A percentile compares a stretch with the other conserved stretches of the same genome.
Conservation (phyloP, 2,797 vertebrate species). For the Galagoides demidoff region DNA sequence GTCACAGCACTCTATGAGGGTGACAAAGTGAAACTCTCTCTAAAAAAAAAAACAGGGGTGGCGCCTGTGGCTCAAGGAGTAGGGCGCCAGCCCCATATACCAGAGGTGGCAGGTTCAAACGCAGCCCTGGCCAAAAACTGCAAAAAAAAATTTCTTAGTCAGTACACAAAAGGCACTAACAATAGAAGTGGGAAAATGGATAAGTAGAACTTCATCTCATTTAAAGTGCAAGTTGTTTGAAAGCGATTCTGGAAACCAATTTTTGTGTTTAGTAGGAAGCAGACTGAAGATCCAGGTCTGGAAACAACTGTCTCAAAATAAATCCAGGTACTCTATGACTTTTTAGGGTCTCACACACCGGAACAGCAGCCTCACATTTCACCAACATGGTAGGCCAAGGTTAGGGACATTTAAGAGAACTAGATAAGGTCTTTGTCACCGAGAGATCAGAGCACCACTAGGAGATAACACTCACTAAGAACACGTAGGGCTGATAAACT, state of each 20-base stretch:
- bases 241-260: background rate
- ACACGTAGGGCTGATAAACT: background rate
- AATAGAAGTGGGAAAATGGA: background rate
- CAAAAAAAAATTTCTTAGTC: background rate
- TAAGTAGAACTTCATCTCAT: background rate
- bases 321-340: background rate
- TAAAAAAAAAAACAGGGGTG: too few relatives aligned
- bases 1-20: too few relatives aligned
- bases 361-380: background rate
- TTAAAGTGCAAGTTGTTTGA: background rate
- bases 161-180: background rate
- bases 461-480: background rate
- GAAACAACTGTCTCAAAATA: background rate
- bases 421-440: background rate
- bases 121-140: too few relatives aligned
- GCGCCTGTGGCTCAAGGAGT: too few relatives aligned
- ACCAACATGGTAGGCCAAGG: background rate
- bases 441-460: background rate
- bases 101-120: too few relatives aligned
- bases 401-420: constrained; percentile 5
- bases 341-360: background rate
- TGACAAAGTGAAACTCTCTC: too few relatives aligned
- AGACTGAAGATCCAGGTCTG: background rate
- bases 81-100: too few relatives aligned
- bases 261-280: background rate